Percentiles rank a stretch among this genome's conserved stretches.
phyloP scores from a whole-genome alignment of 2,113 vertebrate genomes.

The Delphinus delphis region DNA sequence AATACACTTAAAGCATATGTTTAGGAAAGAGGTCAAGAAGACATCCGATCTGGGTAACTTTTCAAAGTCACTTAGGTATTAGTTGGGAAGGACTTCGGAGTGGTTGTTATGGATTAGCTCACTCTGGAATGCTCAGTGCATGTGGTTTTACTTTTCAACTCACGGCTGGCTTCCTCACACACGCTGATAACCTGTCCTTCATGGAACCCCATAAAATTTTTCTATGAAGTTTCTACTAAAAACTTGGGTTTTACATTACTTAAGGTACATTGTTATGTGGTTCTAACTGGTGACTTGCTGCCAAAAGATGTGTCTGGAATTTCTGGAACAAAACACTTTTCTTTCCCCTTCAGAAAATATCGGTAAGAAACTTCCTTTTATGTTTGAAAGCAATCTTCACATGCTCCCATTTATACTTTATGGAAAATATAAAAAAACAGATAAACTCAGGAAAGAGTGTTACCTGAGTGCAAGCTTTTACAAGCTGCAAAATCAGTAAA shows the following conservation, averaged over 20 bases:
- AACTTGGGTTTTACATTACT: not conserved
- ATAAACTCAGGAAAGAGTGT: not conserved
- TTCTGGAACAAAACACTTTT: not conserved
- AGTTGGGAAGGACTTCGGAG: not conserved
- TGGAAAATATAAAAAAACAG: not conserved
- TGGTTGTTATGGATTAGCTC: conserved; percentile 35
- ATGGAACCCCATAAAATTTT: not conserved
- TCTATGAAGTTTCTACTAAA: not conserved
- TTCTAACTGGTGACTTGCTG: not conserved
- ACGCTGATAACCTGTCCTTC: conserved; percentile 45
- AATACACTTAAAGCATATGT: not conserved
- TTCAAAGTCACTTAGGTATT: not conserved
- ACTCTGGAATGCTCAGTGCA: conserved; percentile 45
- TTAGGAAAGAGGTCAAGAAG: conserved; percentile 30
- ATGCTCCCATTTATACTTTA: not conserved
- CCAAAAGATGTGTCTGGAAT: conserved; percentile 10
- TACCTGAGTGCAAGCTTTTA: not conserved
- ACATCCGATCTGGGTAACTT: not conserved
- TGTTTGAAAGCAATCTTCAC: not conserved
- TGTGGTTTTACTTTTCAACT: conserved; percentile 63
- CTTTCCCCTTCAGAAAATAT: not conserved
- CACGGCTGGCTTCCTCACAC: not conserved
- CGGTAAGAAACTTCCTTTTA: not conserved
- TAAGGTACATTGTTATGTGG: not conserved
- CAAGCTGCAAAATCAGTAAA: not conserved